A percentile compares a stretch with the other conserved stretches of the same genome.
phyloP scores from a whole-genome alignment of 1,140 invertebrate genomes.

The Dreissena rostriformis region DNA sequence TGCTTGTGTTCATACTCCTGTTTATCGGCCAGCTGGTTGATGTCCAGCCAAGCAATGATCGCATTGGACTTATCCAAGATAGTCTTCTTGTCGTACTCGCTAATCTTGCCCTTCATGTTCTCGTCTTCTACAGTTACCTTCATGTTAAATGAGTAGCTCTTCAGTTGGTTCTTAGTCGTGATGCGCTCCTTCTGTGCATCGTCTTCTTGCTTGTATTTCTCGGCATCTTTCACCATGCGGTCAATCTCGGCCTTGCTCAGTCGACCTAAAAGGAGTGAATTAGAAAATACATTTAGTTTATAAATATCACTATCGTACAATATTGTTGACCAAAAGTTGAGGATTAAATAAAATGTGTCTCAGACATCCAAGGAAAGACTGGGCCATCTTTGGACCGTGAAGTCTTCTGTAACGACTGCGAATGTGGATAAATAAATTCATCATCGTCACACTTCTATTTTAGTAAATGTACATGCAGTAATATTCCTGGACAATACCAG shows the following conservation, averaged over 20 bases:
- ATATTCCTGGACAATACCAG: not conserved
- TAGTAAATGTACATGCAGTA: not conserved
- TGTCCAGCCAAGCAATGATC: conserved; percentile 96
- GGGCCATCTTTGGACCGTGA: too few species aligned
- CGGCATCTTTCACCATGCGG: conserved; percentile 98
- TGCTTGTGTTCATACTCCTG: conserved; percentile 80
- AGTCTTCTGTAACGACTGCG: too few species aligned
- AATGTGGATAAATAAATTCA: too few species aligned
- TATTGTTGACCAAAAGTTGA: not conserved
- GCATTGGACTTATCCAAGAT: conserved; percentile 96
- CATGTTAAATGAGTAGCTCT: conserved; percentile 98
- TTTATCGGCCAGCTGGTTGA: conserved; percentile 87
- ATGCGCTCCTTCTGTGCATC: conserved; percentile 93
- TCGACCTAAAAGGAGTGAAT: conserved; percentile 84
- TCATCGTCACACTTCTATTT: too few species aligned
- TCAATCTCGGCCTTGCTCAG: conserved; percentile 98
- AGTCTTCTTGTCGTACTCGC: conserved; percentile 91
- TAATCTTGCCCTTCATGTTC: conserved; percentile 85
- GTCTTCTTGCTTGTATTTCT: conserved; percentile 94
- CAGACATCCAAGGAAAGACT: too few species aligned
- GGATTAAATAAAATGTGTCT: not conserved
- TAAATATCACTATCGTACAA: not conserved
- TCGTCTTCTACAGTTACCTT: conserved; percentile 93
- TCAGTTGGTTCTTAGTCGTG: conserved; percentile 93
- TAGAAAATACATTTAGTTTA: not conserved